Conservation (phyloP, 2,797 vertebrate species). For the Emydoidea blandingii region DNA sequence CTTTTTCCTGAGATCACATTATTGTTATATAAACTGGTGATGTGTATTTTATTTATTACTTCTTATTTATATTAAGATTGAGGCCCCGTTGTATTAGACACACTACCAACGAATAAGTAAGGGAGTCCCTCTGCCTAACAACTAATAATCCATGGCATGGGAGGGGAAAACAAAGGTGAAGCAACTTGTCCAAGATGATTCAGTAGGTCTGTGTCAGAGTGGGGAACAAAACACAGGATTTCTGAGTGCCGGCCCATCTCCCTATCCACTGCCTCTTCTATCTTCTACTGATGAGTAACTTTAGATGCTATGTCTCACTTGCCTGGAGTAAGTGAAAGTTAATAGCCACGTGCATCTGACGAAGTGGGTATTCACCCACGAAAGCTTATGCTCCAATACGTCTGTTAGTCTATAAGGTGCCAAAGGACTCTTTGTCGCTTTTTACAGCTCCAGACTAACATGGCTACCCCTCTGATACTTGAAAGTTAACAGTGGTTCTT, state of each 20-base stretch:
- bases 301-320: not conserved
- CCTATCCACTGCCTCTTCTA: accelerated
- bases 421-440: too few species aligned
- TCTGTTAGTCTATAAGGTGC: too few species aligned
- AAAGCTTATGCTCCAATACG: too few species aligned
- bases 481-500: not conserved
- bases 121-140: not conserved
- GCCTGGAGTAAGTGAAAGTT: not conserved
- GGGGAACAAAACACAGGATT: not conserved
- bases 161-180: not conserved
- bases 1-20: not conserved
- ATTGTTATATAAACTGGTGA: not conserved
- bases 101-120: not conserved
- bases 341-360: too few species aligned
- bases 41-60: not conserved
- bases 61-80: not conserved
- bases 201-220: not conserved
- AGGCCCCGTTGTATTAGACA: accelerated
- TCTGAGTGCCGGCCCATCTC: not conserved
- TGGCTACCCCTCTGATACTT: too few species aligned
- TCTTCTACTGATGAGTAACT: not conserved
- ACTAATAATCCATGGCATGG: not conserved
- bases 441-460: too few species aligned
- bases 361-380: too few species aligned
- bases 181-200: not conserved